Base-by-base conservation (phyloP, 35 echinoderm and acorn worm genomes). In the Patiria miniata region DNA sequence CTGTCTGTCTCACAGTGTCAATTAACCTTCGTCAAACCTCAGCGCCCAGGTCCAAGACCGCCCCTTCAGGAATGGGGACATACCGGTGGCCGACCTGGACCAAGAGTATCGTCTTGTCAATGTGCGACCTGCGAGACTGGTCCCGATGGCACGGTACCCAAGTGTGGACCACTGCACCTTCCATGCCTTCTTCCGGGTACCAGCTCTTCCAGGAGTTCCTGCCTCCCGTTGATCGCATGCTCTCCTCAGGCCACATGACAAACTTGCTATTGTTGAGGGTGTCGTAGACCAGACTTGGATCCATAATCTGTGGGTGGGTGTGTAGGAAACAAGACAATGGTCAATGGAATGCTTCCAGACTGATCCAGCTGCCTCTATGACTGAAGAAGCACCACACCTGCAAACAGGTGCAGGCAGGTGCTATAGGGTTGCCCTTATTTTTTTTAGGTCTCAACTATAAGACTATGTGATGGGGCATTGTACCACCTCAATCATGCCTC, bases 241-340 rank as follows among this genome's bases (percentile, higher is more conserved):
- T 65, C 61, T 99, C 96, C 37, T 93, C 93, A 2, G 96, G 96
- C 96, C 96, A 99, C 65, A 95, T 86, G 36, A 99, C 84, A 77
- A 87, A 87, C 78, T 94, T 99, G 56, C 86, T 89, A 69, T 69
- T 94, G 83, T 95, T 94, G 9, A 99, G 86, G 5, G 68, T 94
- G 37, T 95, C 89, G 76, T 89, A 93, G 5, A 99, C 93, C 40
- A 88, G 37, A 36, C 86, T 89, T 16, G 93, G 86, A 61, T 99
- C 96, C 34, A 86, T 91, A 18, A 99, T 92, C 96, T 99, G n/a
- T n/a, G n/a, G n/a, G n/a, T n/a, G n/a, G n/a, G n/a, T n/a, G n/a
- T n/a, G n/a, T n/a, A 90, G 39, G 54, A 81, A 9, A 2, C 81
- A 76, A 47, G 12, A n/a, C 38, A 61, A 36, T 1, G 10, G 26